Base-by-base conservation (phyloP, 2,797 vertebrate species). In the Leptatherina wallacei region DNA sequence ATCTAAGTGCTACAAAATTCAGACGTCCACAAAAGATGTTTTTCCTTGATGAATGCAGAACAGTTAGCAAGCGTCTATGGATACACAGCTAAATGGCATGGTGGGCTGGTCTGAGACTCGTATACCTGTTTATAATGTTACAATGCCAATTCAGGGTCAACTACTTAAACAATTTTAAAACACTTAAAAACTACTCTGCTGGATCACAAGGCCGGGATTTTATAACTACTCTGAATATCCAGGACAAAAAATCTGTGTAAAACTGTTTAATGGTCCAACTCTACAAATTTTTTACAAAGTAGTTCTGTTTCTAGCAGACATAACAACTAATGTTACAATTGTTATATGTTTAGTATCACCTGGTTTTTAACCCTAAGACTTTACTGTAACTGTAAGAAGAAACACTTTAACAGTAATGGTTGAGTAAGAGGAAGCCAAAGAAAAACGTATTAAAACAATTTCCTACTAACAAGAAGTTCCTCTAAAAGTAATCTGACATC, bases 381-480 rank as follows among this genome's bases (percentile, higher is more conserved):
- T 42, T 42, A 42, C 40, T 16, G 40, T 42, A 36, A 59, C 56
- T 51, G 8, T 35, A 54, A 8, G 60, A 66, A 35, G 27, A 66
- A 30, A 62, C 52, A 33, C 32, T 56, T 67, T 13, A 22, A 57
- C 61, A 63, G 14, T 14, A 29, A 30, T 27, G 3, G 27, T 61
- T 35, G 2, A 69, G 36, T 11, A 81, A 64, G 68, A 64, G 73
- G 77, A 83, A 83, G 78, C 54, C 61, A 38, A 60, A 40, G 2
- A 49, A 10, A 73, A 33, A 35, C 44, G 4, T 40, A 57, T 78
- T 69, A 58, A 33, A 60, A 81, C 51, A 11, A 55, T 47, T 65
- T 75, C 64, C 78, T 22, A 36, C 24, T 2, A 66, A 61, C 3
- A 32, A 33, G 14, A 38, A 66, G 24, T 75, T 78, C 62, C 62